phyloP scores from a whole-genome alignment of 2,888 invertebrate genomes.

The Lissocephala sabroskyi region DNA sequence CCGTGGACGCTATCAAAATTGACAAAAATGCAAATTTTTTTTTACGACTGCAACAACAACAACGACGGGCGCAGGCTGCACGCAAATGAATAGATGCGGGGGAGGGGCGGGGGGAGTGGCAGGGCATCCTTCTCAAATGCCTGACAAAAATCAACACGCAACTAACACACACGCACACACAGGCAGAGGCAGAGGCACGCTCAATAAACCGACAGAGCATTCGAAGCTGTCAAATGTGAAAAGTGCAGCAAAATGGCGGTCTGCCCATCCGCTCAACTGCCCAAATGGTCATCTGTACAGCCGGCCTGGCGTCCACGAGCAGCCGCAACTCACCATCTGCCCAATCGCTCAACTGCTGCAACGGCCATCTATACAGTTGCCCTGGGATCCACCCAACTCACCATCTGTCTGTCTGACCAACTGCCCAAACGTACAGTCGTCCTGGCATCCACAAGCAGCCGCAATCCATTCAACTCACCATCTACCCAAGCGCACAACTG shows the following conservation, averaged over 20 bases:
- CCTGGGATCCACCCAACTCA: no score
- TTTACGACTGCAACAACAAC: conserved; percentile 35
- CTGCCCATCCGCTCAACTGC: conserved; percentile 8
- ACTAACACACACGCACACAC: conserved; percentile 12
- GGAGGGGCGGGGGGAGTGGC: conserved; percentile 5
- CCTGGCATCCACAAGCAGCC: no score
- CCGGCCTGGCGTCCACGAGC: no score
- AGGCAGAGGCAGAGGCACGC: conserved; percentile 5
- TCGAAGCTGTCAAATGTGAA: conserved; percentile 55
- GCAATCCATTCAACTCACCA: no score
- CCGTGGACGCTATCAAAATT: conserved; percentile 50
- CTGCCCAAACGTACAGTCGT: no score
- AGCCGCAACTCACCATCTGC: no score
- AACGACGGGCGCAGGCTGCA: background rate
- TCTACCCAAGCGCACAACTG: no score
- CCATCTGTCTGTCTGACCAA: no score
- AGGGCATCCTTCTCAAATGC: conserved; percentile 8
- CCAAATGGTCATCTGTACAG: no score
- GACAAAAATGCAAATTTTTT: conserved; percentile 64
- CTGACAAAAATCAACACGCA: conserved; percentile 50
- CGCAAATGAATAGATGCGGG: background rate
- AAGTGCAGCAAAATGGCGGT: conserved; percentile 53
- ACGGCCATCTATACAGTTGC: no score
- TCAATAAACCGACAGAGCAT: conserved; percentile 46
- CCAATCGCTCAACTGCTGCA: no score